Conservation (phyloP, 2,113 vertebrate genomes). For the Rousettus leschenaultii region DNA sequence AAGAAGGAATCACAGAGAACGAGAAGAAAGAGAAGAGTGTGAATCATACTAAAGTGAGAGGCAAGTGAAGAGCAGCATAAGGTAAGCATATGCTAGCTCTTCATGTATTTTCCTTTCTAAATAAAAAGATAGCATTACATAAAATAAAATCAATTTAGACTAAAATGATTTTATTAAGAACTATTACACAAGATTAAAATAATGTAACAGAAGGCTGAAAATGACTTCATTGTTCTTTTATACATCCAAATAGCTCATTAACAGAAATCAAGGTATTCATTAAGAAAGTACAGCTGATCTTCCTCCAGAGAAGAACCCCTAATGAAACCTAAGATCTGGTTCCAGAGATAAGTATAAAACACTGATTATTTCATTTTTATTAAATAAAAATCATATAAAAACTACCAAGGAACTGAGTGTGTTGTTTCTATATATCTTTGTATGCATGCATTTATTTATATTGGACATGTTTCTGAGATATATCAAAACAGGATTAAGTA, state of each 20-base stretch:
- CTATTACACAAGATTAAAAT: conserved; percentile 60
- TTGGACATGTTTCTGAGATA: background rate
- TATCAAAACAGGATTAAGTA: background rate
- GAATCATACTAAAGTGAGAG: background rate
- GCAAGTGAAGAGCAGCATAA: background rate
- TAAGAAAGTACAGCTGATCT: conserved; percentile 4
- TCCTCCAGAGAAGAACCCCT: conserved; percentile 18
- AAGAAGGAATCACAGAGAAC: background rate
- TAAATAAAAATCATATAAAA: background rate
- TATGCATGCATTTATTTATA: background rate
- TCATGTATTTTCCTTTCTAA: conserved; percentile 40
- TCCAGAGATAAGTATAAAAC: background rate
- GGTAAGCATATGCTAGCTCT: background rate
- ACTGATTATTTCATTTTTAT: background rate
- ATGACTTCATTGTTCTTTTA: conserved; percentile 58
- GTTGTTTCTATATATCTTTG: background rate
- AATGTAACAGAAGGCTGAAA: conserved; percentile 44
- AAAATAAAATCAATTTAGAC: conserved; percentile 55
- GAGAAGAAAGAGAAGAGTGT: background rate
- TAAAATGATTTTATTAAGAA: conserved; percentile 56
- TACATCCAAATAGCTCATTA: conserved; percentile 48
- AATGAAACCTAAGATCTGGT: background rate
- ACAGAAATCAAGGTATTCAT: conserved; percentile 54
- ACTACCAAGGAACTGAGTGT: background rate
- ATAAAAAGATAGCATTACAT: conserved; percentile 8